Evolutionary conservation across 64 coral and sea anemone genomes (phyloP), one percentile per base, ranked within the genome.

Genomic region (Montipora capricornis): DNA sequence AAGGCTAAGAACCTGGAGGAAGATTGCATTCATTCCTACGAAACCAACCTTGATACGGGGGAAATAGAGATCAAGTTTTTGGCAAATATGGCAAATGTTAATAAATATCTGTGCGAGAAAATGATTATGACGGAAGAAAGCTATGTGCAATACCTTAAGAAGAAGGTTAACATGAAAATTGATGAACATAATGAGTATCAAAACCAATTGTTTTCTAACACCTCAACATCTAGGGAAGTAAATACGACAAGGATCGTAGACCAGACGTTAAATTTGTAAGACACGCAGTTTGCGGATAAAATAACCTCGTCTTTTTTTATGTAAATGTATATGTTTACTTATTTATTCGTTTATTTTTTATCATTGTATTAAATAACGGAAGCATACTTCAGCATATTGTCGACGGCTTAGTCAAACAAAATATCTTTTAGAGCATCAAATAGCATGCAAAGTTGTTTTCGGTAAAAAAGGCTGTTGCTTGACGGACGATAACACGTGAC

Each of bases 61-160:
- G 90, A 92, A 92, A 13, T 92, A 0, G 74, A 75, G 44, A 66
- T 86, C 12, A 92, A 85, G 50, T 13, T 92, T 1, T 24, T 49
- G 29, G 71, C 15, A 4, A 15, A 92, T 9, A n/a, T 45, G n/a
- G 11, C 70, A 13, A 76, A 82, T 17, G 19, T 84, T 20, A 77
- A 66, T 60, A 75, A 64, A 85, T 92, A 92, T 84, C 7, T 92
- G 2, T 92, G 90, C 17, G 81, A 92, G 8, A 92, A 92, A 49
- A 92, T 92, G 90, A 78, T 53, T 20, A 67, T 85, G 73, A 73
- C 48, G 48, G 90, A 92, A 19, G 75, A 78, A 47, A 76, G 24
- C 4, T 92, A 92, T 22, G 66, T 92, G 5, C 17, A 69, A 15
- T 92, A 92, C 20, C 51, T 92, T 0, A 92, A 85, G 26, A 82